Evolutionary conservation across 2,888 invertebrate species (phyloP).

Genomic region (Cerastoderma edule): DNA sequence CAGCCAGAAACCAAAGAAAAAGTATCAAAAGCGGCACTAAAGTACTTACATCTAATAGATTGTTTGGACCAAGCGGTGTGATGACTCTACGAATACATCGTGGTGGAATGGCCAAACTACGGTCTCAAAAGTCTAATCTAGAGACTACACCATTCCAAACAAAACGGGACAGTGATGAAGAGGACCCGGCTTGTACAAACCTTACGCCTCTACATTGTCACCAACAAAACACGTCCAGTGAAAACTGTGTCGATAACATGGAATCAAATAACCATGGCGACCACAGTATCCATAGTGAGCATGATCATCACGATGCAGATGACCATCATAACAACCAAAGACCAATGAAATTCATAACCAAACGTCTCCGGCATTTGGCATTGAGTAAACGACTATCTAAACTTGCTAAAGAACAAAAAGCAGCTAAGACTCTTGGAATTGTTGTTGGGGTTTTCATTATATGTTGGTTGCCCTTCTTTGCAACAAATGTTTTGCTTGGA

Average conservation of each 20-base stretch:
- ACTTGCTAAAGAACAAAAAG: constrained; percentile 98
- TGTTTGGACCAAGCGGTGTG: constrained; percentile 87
- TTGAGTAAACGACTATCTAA: constrained; percentile 96
- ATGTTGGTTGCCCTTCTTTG: constrained; percentile 99
- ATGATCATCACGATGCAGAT: constrained; percentile 31
- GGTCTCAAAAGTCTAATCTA: constrained; percentile 63
- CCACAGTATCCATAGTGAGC: not conserved
- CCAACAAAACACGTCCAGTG: constrained; percentile 7
- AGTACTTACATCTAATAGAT: constrained; percentile 80
- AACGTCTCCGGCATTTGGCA: constrained; percentile 88
- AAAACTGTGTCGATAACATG: constrained; percentile 28
- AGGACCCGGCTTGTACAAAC: constrained; percentile 36
- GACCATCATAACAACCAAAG: constrained; percentile 55
- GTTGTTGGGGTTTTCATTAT: constrained; percentile 98
- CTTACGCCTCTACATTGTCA: constrained; percentile 37
- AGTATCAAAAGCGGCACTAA: constrained; percentile 96
- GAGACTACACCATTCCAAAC: constrained; percentile 60
- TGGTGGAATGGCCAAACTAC: constrained; percentile 88
- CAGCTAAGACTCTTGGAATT: constrained; percentile 97
- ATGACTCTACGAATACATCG: constrained; percentile 96
- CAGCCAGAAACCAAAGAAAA: constrained; percentile 95
- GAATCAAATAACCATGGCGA: not conserved
- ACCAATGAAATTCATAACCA: constrained; percentile 76
- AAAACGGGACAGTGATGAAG: constrained; percentile 74
- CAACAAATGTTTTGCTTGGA: constrained; percentile 95